Base-by-base conservation (phyloP, 2,888 invertebrate genomes). In the Stenichneumon culpator region DNA sequence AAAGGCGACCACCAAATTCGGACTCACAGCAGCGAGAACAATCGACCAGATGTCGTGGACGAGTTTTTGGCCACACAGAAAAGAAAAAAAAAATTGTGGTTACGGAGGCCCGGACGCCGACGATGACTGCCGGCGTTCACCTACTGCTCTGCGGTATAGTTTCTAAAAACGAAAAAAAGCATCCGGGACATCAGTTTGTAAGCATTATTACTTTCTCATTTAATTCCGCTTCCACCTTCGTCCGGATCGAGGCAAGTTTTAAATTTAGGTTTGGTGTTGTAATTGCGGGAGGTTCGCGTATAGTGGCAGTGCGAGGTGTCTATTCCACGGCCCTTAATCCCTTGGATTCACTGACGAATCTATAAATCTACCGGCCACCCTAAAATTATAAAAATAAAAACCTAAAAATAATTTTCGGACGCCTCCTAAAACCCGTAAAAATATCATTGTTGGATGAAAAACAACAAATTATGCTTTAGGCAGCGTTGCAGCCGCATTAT, bases 31-130 rank as follows among this genome's bases (percentile, higher is more conserved):
- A 22, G 73, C 14, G 73, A 80, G 83, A 84, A 87, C 86, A 87
- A 87, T 87, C 70, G 86, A 25, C 72, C 87, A 87, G 85, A 87
- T 87, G 87, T 86, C 80, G 60, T 52, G 79, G 79, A 74, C 74
- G 74, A 69, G 69, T 83, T 79, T 72, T 79, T 70, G 83, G 54
- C 74, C 83, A 79, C 74, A 60, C 57, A 78, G n/a, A 44, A 63
- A 63, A 7, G 14, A 39, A 36, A 65, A 25, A 67, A 75, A 79
- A 83, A 83, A 75, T 83, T 74, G 79, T 75, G 83, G 83, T 83
- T 79, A 70, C 83, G 74, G 39, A 16, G 22, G 32, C 52, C 74
- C 14, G 47, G 47, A 74, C 70, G 57, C 25, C 39, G 79, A 79
- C 50, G 52, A 65, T 70, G 65, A 79, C 79, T 74, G 52, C 50